Base-by-base conservation (phyloP, 1,140 invertebrate genomes). In the Drosophila arawakana region DNA sequence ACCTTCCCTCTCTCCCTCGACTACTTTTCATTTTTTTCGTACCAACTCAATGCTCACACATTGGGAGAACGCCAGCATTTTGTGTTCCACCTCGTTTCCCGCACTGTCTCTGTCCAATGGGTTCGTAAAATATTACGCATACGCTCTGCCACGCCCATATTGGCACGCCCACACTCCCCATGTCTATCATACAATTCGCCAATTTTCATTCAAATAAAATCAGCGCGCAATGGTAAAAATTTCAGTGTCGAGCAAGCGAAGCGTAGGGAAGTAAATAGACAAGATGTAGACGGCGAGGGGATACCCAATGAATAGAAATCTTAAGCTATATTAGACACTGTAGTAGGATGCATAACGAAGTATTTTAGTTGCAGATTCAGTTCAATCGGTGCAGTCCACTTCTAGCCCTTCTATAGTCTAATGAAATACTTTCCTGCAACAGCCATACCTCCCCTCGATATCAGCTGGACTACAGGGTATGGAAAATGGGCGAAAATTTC, bases 131-230 rank as follows among this genome's bases (percentile, higher is more conserved):
- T 88, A 88, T 88, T 88, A 86, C 83, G 84, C 80, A 88, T 88
- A 71, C 73, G 67, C 49, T 61, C 37, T 7, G 63, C 73, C 76
- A 88, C 83, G 77, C 83, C 83, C 84, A 70, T 43, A 74, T 66
- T 49, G 70, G 47, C 76, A 82, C 84, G 69, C 82, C 83, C 68
- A 70, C 50, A 71, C 76, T 15, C 60, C 72, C 50, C 55, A 78
- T 65, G 83, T 88, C 80, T 88, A 88, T 88, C 84, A 86, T 83
- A 86, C 83, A 88, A 88, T 88, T 88, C 80, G 76, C 80, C 83
- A 88, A 88, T 88, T 89, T 88, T 88, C 83, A 89, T 88, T 88
- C 84, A 88, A 88, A 88, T 88, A 88, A 88, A 89, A 88, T 80
- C 76, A 80, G 73, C 76, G 78, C 39, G 41, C 61, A 76, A 63